phyloP scores from a whole-genome alignment of 1,140 invertebrate genomes.

The Carcinoscorpius rotundicauda region DNA sequence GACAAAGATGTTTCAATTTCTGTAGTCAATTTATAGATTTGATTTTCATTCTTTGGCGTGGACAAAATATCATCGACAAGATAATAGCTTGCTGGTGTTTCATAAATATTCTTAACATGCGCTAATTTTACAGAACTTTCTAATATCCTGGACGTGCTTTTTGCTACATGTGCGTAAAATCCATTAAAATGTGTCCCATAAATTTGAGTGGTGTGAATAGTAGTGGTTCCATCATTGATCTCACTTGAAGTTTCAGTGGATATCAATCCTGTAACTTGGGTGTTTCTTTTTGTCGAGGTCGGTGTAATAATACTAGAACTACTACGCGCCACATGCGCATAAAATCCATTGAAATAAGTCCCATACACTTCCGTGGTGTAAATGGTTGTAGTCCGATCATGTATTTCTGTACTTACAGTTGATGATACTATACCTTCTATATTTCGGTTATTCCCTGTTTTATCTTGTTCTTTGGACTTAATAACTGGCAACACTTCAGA shows the following conservation, averaged over 20 bases:
- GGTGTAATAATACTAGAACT: neutral
- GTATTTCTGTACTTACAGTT: constrained; percentile 39
- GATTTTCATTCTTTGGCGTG: too few species aligned
- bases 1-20: too few species aligned
- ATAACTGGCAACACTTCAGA: constrained; percentile 7
- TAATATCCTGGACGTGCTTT: constrained; percentile 31
- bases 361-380: constrained; percentile 59
- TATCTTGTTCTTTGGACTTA: too few species aligned
- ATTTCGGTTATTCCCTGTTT: too few species aligned
- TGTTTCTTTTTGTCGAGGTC: too few species aligned
- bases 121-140: too few species aligned
- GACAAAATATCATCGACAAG: too few species aligned
- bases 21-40: too few species aligned
- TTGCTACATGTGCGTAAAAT: constrained; percentile 50
- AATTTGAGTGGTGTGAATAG: constrained; percentile 56
- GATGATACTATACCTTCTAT: constrained; percentile 15
- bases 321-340: constrained; percentile 46
- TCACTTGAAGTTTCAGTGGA: constrained; percentile 1
- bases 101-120: too few species aligned
- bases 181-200: constrained; percentile 51
- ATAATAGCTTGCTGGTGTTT: too few species aligned
- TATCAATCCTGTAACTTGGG: constrained; percentile 4
- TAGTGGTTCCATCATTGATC: constrained; percentile 39
- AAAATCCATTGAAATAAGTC: constrained; percentile 65
- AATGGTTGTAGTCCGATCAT: constrained; percentile 49